Base-by-base conservation (phyloP, 2,797 vertebrate genomes). In the Sebastes cheni region DNA sequence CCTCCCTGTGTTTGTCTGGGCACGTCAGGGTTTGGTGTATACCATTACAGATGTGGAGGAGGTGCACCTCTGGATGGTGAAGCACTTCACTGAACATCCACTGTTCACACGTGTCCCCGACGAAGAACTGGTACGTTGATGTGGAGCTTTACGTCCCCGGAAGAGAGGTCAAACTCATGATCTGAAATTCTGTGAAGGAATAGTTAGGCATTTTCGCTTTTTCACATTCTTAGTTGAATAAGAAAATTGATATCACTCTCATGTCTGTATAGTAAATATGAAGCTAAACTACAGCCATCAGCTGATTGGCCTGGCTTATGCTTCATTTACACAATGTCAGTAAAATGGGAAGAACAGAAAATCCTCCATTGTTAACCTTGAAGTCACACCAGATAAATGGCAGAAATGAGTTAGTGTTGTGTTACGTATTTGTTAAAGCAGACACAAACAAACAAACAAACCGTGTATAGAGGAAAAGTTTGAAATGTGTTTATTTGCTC, bases 21-120 rank as follows among this genome's bases (percentile, higher is more conserved):
- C 62, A 8, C 55, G 52, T 64, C 91, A 99, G 97, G 98, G 97
- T 59, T 93, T 97, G 90, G 97, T 99, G 2, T 99, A 99, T 58
- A 98, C 97, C 59, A 96, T 96, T 73, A 98, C 97, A 0, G 98
- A 99, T 72, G 97, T 99, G 81, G 95, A 96, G 82, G 98, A 99
- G 72, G 95, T 98, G 2, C 97, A 98, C 64, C 55, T 95, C 22
- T 99, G 98, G 97, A 99, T 99, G 94, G 96, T 97, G 70, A 96
- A 95, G 79, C 97, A 98, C 83, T 98, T 99, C 80, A 95, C 90
- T 20, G 96, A 96, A 79, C 98, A 99, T 88, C 97, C 97, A 0
- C 94, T 99, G 55, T 99, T 98, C 82, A 86, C 93, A 72, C 93
- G 91, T 4, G 97, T 97, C 61, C 72, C 95, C 0, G 90, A 96